These are phyloP conservation scores for Rafetus swinhoei DNA, from an alignment of 2,113 vertebrate genomes.

Conservation along the genomic window DNA sequence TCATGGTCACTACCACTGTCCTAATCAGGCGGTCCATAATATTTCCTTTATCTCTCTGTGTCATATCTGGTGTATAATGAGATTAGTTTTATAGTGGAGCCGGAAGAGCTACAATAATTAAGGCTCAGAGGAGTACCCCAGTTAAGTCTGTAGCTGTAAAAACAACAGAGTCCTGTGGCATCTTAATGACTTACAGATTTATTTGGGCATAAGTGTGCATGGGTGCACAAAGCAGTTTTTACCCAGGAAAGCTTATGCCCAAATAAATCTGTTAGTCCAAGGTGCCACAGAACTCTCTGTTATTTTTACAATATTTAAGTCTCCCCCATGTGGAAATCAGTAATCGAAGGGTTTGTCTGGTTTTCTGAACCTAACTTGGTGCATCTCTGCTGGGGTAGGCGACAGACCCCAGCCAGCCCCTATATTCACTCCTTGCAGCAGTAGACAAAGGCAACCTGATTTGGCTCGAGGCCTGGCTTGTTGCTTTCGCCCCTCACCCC, in stretches of 20 bases:
- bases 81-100: background rate
- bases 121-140: background rate
- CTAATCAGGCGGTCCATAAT: no score
- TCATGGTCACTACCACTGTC: no score
- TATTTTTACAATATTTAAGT: no score
- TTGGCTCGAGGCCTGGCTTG: background rate
- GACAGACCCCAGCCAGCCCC: background rate
- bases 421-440: background rate
- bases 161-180: no score
- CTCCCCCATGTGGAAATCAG: background rate
- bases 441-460: background rate
- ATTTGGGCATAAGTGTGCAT: no score
- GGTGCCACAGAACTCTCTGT: no score
- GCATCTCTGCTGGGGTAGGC: background rate
- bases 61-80: background rate
- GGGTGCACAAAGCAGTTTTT: no score
- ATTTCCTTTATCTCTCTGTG: background rate
- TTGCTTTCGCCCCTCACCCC: background rate
- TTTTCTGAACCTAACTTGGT: background rate
- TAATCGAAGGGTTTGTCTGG: background rate
- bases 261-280: no score
- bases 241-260: no score
- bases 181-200: no score
- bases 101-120: background rate
- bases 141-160: no score